A percentile compares a stretch with the other conserved stretches of the same genome.
Conservation (phyloP, 2,113 vertebrate species). For the Boleophthalmus pectinirostris region DNA sequence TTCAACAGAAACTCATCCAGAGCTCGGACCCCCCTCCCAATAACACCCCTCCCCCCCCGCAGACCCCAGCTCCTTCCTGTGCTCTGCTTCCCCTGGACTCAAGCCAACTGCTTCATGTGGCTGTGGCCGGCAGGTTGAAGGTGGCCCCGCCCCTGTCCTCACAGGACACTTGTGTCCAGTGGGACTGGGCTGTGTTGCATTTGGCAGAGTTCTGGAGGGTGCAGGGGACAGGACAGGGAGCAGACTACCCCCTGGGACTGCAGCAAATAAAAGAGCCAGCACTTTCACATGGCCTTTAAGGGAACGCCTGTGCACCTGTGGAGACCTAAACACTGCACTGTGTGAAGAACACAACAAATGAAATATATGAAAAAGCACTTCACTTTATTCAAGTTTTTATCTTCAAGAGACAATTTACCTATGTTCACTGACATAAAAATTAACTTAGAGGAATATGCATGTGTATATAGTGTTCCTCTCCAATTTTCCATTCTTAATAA, state of each 20-base stretch:
- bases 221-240: constrained; percentile 25
- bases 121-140: constrained; percentile 65
- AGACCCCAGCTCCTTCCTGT: constrained; percentile 71
- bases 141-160: constrained; percentile 60
- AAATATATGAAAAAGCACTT: neutral
- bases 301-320: constrained; percentile 66
- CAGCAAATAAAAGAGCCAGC: constrained; percentile 60
- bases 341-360: neutral
- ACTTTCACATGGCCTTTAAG: constrained; percentile 68
- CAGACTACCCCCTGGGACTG: constrained; percentile 51
- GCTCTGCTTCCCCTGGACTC: constrained; percentile 66
- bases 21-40: constrained; percentile 54
- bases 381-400: neutral
- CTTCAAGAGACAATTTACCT: neutral
- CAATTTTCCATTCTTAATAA: constrained; percentile 20
- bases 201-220: constrained; percentile 62
- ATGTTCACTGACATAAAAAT: constrained; percentile 7
- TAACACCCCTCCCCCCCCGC: constrained; percentile 35
- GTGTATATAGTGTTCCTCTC: neutral
- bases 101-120: constrained; percentile 75
- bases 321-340: constrained; percentile 31
- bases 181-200: constrained; percentile 67
- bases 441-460: neutral
- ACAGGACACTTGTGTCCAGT: constrained; percentile 76
- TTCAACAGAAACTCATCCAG: constrained; percentile 66